Evolutionary conservation across 2,888 invertebrate genomes (phyloP), one percentile per base, ranked within the genome.

Genomic region (Punctoribates punctum): DNA sequence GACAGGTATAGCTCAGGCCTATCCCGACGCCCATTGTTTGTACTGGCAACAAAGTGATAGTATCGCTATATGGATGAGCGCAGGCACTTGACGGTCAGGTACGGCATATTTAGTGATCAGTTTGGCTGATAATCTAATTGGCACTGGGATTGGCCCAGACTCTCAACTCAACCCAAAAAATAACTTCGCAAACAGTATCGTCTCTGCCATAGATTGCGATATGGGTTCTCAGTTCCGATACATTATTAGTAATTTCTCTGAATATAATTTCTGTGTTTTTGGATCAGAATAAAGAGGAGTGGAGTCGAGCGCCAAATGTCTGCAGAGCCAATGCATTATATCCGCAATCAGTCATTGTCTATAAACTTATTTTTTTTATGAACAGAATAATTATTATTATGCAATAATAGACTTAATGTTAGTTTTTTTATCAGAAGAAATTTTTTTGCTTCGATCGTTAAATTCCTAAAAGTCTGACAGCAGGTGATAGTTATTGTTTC

Each of bases 101-200:
- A 25, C 13, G 62, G 42, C 42, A 23, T 70, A n/a, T 46, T 48
- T 46, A 20, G 46, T 72, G 72, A 72, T 72, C 72, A 72, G 23
- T 48, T 25, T 20, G 15, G 25, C 72, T 48, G 72, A 72, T 72
- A 72, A 42, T 72, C 72, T 72, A 72, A 72, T 72, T 72, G 72
- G 72, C 46, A 72, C 72, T 72, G 48, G 72, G 72, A 72, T 72
- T 48, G 72, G 72, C 72, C 23, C 46, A 46, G 42, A 42, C 67
- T 67, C 15, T 60, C 3, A 17, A 8, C 23, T 17, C 13, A 8
- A 8, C 8, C 34, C 34, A 38, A 67, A 8, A 38, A 67, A 67
- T 17, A 34, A 11, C 20, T 34, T 4, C 38, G 15, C 20, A 34
- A 20, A 67, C 65, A 38, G 38, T 20, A n/a, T n/a, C 3, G n/a